These are phyloP conservation scores for Ploceus nigricollis DNA, from an alignment of 2,113 vertebrate species.

Conservation along the genomic window DNA sequence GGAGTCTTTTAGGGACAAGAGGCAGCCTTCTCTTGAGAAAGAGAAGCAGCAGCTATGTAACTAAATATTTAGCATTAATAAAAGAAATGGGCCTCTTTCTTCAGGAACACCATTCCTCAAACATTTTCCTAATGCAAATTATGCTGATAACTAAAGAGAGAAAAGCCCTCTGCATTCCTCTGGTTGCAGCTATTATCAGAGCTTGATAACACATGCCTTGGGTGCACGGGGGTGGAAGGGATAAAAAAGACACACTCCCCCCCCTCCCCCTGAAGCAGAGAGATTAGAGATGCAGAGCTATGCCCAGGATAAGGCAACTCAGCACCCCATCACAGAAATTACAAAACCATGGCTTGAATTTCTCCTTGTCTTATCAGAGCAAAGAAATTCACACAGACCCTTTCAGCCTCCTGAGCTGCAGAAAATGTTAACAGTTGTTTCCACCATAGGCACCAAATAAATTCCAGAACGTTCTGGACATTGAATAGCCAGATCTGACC, in stretches of 20 bases:
- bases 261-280: not conserved
- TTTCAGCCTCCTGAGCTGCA: not conserved
- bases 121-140: not conserved
- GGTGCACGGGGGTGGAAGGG: not conserved
- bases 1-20: not conserved
- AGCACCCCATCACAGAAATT: not conserved
- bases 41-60: not conserved
- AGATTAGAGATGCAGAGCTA: not conserved
- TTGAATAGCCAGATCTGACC: not conserved
- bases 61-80: not conserved
- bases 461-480: conserved; percentile 12
- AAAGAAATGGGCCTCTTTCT: not conserved
- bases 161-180: conserved; percentile 13
- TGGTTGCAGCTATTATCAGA: not conserved
- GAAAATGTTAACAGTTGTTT: not conserved
- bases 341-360: not conserved
- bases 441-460: not conserved
- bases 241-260: not conserved
- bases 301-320: not conserved
- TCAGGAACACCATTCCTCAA: not conserved
- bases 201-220: not conserved
- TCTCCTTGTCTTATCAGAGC: not conserved
- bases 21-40: not conserved
- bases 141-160: not conserved
- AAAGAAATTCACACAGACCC: not conserved